Percentiles rank a stretch among this genome's conserved stretches.
Evolutionary conservation across 2,888 invertebrate genomes (phyloP).

Genomic region (Erebia epiphron): DNA sequence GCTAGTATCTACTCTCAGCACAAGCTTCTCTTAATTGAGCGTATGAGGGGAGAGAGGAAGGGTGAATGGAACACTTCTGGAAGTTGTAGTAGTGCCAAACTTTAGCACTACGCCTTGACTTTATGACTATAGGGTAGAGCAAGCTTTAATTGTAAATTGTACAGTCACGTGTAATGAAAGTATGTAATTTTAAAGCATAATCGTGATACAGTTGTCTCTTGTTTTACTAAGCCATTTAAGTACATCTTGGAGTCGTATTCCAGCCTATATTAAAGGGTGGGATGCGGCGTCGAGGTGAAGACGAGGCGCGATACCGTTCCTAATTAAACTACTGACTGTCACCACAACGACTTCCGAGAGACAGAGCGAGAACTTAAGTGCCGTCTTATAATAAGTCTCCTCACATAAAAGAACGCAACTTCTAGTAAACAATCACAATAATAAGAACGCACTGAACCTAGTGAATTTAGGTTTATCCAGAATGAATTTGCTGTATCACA

Average conservation of each 20-base stretch:
- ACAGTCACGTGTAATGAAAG: background rate
- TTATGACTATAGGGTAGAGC: background rate
- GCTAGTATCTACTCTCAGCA: too few relatives aligned
- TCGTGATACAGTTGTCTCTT: background rate
- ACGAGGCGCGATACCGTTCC: conserved; percentile 59
- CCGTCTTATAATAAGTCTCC: conserved; percentile 52
- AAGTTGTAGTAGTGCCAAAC: too few relatives aligned
- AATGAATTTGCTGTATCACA: too few relatives aligned
- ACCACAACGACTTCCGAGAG: conserved; percentile 64
- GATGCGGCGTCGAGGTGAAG: conserved; percentile 54
- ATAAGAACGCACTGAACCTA: background rate
- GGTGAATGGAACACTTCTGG: too few relatives aligned
- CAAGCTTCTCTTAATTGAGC: too few relatives aligned
- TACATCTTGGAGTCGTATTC: background rate
- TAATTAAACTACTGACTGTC: conserved; percentile 73
- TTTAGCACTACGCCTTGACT: too few relatives aligned
- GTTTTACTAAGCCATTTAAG: background rate
- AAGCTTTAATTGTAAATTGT: background rate
- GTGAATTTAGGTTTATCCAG: too few relatives aligned
- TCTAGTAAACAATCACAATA: conserved; percentile 27
- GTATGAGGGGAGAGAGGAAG: too few relatives aligned
- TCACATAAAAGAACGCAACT: conserved; percentile 49
- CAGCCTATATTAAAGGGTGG: conserved; percentile 43
- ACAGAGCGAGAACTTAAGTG: conserved; percentile 51
- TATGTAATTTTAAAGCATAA: background rate